Base-by-base conservation (phyloP, 2,113 vertebrate genomes). In the Petroica traversi region DNA sequence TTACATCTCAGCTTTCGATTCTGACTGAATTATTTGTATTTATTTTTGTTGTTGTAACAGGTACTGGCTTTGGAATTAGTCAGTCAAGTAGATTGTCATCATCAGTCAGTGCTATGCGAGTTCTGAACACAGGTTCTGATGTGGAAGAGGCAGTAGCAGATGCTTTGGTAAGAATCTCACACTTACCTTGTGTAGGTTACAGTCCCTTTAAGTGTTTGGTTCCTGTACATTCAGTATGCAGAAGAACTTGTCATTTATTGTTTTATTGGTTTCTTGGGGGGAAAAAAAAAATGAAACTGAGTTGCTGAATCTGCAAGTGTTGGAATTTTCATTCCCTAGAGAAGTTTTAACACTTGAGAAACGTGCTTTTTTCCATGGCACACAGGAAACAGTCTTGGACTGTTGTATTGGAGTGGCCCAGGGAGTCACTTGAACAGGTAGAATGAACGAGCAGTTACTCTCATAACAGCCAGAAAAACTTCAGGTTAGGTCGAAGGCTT, bases 61-160 rank as follows among this genome's bases (percentile, higher is more conserved):
- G 99, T 88, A 95, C 99, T 2, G 98, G 98, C 45, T 99, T 98
- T 87, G 98, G 99, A 46, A 99, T 99, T 79, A 99, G 99, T 97
- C 99, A 99, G 78, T 99, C 99, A 1, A 99, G 99, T 94, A 98
- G 98, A 90, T 96, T 99, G 66, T 99, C 99, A 0, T 99, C 99
- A 9, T 99, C 99, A 5, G 99, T 99, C 96, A 99, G 99, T 43
- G 99, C 99, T 95, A 99, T 99, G 99, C 97, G 99, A 92, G 99
- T 99, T 94, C 98, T 99, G 67, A 99, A 99, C 98, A 98, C 99
- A 0, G 99, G 99, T 66, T 99, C 99, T 9, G 99, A 99, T 0
- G 99, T 99, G 85, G 99, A 99, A 92, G 99, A 99, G 93, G 99
- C 99, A 4, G 99, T 99, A 14, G 99, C 99, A 61, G 99, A 99